phyloP scores from a whole-genome alignment of 2,888 invertebrate species.

The Psylliodes chrysocephalus region DNA sequence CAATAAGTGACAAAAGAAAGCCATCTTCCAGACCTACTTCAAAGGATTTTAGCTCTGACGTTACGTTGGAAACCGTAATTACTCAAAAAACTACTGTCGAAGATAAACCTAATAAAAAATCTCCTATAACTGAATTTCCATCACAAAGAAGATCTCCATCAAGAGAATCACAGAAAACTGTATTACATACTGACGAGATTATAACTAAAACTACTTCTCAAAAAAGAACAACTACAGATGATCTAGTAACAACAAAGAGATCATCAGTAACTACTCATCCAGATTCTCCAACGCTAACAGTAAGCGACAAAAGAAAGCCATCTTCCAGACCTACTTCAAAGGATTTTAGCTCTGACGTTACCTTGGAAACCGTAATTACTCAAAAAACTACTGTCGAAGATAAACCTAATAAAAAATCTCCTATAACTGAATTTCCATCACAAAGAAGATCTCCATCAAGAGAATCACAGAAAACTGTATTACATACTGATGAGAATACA shows the following conservation, averaged over 20 bases:
- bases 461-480: no score
- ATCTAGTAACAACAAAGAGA: neutral
- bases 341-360: slow-evolving; percentile 17
- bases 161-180: slow-evolving; percentile 32
- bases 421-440: slow-evolving; percentile 43
- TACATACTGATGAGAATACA: neutral
- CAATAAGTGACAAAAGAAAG: slow-evolving; percentile 18
- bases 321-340: neutral
- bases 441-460: slow-evolving; percentile 46
- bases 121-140: slow-evolving; percentile 41
- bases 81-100: slow-evolving; percentile 13
- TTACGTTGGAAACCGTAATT: neutral
- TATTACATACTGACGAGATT: neutral
- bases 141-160: slow-evolving; percentile 46
- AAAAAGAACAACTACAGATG: neutral
- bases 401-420: slow-evolving; percentile 20
- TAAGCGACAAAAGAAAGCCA: slow-evolving; percentile 21
- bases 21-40: neutral
- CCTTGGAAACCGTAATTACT: neutral
- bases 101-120: slow-evolving; percentile 25
- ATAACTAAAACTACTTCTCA: neutral
- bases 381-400: slow-evolving; percentile 24
- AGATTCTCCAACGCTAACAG: neutral
- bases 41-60: slow-evolving; percentile 16
- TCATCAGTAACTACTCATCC: neutral